Conservation (phyloP, 2,113 vertebrate genomes). For the Eurypyga helias region DNA sequence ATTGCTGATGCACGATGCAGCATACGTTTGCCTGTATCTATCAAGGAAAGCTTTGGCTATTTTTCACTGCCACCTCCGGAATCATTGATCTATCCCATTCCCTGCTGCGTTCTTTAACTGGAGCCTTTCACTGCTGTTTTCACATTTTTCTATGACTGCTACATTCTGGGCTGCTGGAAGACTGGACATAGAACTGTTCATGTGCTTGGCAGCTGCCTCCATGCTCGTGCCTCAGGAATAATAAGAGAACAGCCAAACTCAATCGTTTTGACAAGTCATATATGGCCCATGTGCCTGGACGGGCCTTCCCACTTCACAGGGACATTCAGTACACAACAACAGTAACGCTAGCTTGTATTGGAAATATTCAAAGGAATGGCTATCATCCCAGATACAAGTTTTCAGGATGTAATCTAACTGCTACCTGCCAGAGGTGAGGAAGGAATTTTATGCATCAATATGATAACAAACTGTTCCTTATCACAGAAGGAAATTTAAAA, state of each 20-base stretch:
- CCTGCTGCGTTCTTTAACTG: not conserved
- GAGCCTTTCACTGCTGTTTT: not conserved
- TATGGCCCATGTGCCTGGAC: not conserved
- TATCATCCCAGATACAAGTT: not conserved
- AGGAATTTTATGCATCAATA: not conserved
- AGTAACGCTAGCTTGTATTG: not conserved
- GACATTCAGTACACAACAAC: not conserved
- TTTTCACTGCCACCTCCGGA: not conserved
- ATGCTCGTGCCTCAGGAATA: not conserved
- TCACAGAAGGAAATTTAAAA: not conserved
- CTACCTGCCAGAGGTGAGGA: not conserved
- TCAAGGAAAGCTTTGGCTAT: not conserved
- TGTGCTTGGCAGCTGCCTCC: not conserved
- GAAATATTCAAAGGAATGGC: not conserved
- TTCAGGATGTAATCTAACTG: not conserved
- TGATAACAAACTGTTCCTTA: not conserved
- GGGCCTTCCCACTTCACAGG: not conserved
- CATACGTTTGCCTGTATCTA: not conserved
- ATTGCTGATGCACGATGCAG: not conserved
- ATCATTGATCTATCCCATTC: not conserved
- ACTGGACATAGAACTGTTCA: not conserved
- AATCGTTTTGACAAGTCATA: not conserved
- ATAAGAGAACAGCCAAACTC: not conserved
- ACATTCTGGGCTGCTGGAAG: not conserved
- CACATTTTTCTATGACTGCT: not conserved